phyloP scores from a whole-genome alignment of 2,888 invertebrate species.

The Allolobophora icterica region DNA sequence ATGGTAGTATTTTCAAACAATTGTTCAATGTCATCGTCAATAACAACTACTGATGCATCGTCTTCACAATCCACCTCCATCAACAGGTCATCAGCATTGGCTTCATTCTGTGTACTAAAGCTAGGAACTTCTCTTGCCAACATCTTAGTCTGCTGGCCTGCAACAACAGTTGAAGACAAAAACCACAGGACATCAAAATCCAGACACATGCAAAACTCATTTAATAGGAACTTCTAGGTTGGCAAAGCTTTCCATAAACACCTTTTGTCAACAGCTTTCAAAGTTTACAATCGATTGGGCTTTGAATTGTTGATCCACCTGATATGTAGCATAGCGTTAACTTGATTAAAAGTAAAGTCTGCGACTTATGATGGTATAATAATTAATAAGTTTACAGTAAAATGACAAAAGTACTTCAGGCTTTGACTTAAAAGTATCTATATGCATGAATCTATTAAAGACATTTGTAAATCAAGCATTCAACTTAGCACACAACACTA shows the following conservation, averaged over 20 bases:
- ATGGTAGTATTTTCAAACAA: not conserved
- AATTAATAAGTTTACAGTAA: too few species aligned
- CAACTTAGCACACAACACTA: too few species aligned
- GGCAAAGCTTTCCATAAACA: not conserved
- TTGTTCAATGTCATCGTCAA: not conserved
- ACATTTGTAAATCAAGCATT: too few species aligned
- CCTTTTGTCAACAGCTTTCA: not conserved
- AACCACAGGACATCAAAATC: not conserved
- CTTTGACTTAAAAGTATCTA: too few species aligned
- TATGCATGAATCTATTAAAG: too few species aligned
- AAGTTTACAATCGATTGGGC: too few species aligned
- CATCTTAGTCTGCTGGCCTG: not conserved
- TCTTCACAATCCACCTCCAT: constrained; percentile 19
- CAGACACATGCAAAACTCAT: not conserved
- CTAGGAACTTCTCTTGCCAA: not conserved
- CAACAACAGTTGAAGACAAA: not conserved
- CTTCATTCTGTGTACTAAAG: not conserved
- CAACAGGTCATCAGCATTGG: constrained; percentile 12
- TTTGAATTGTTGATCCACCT: too few species aligned
- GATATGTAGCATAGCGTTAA: too few species aligned
- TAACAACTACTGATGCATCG: constrained; percentile 18
- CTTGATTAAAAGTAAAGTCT: too few species aligned
- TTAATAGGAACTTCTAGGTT: not conserved
- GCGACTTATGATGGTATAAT: too few species aligned
- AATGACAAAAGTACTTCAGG: too few species aligned